These are phyloP conservation scores for Luperina nickerlii DNA, from an alignment of 2,888 invertebrate genomes.

Conservation along the genomic window DNA sequence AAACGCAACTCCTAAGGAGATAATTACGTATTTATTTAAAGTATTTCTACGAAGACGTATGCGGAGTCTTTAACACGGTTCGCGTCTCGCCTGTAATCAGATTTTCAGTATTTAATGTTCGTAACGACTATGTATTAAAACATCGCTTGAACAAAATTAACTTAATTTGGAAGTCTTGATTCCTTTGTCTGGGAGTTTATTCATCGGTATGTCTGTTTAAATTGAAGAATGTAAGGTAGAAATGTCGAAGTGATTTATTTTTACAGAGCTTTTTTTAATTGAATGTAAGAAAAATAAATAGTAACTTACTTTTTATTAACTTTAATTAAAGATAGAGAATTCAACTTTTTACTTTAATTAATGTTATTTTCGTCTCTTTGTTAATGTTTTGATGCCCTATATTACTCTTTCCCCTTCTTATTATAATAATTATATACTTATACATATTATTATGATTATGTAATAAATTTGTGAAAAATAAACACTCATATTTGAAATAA, in stretches of 20 bases:
- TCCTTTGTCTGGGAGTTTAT: slow-evolving; percentile 52
- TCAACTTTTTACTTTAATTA: background rate
- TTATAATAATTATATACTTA: background rate
- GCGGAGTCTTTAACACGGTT: slow-evolving; percentile 56
- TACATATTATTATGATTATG: background rate
- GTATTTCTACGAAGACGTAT: slow-evolving; percentile 22
- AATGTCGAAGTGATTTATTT: background rate
- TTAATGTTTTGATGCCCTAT: background rate
- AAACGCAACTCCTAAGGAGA: slow-evolving; percentile 29
- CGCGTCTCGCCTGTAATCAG: slow-evolving; percentile 70
- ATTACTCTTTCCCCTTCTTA: background rate
- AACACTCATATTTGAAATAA: background rate
- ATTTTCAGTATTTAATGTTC: slow-evolving; percentile 77
- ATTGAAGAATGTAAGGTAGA: background rate
- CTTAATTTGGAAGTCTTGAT: slow-evolving; percentile 65
- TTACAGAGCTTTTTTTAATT: background rate
- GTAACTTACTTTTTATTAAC: background rate
- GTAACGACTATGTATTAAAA: slow-evolving; percentile 74
- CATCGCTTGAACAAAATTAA: slow-evolving; percentile 71
- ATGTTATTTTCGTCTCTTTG: too few relatives aligned
- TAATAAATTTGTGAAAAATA: background rate
- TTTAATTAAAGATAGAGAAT: background rate
- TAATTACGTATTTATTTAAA: slow-evolving; percentile 47
- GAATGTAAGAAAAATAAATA: background rate
- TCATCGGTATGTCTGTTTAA: slow-evolving; percentile 28